Percentiles rank a stretch among this genome's conserved stretches.
Evolutionary conservation across 2,888 invertebrate genomes (phyloP).

Genomic region (Scelioninae gen. 2): DNA sequence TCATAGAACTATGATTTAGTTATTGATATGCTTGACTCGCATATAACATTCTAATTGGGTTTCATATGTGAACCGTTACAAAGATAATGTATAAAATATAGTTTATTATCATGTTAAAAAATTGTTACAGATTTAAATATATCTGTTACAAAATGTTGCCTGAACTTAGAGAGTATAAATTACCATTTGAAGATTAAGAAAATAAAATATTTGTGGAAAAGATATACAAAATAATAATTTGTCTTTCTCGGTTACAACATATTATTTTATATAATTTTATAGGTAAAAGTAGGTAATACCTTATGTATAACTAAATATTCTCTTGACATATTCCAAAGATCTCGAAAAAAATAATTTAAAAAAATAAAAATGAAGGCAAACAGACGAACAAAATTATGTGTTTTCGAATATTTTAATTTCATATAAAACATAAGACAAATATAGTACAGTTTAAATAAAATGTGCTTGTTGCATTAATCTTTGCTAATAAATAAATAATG

Average conservation of each 20-base stretch:
- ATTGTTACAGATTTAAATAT: slow-evolving; percentile 26
- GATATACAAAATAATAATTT: slow-evolving; percentile 14
- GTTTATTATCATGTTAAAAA: slow-evolving; percentile 26
- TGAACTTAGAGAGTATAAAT: slow-evolving; percentile 5
- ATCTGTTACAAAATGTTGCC: slow-evolving; percentile 16
- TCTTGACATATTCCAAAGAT: too few relatives aligned
- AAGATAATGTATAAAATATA: slow-evolving; percentile 47
- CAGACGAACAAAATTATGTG: background rate
- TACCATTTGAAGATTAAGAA: slow-evolving; percentile 13
- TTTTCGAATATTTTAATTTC: slow-evolving; percentile 28
- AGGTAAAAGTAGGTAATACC: slow-evolving; percentile 28
- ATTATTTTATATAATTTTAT: too few relatives aligned
- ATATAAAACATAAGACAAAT: slow-evolving; percentile 34
- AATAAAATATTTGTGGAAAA: slow-evolving; percentile 19
- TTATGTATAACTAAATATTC: too few relatives aligned
- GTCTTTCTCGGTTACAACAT: background rate
- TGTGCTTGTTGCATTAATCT: background rate
- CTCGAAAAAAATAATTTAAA: background rate
- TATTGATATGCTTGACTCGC: slow-evolving; percentile 41
- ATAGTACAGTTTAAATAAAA: slow-evolving; percentile 31
- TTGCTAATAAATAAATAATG: slow-evolving; percentile 30
- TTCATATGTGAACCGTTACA: slow-evolving; percentile 46
- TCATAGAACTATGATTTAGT: slow-evolving; percentile 51
- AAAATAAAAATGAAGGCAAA: background rate
- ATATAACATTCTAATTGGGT: slow-evolving; percentile 34